These are phyloP conservation scores for Apus apus DNA, from an alignment of 2,113 vertebrate genomes.

Conservation along the genomic window DNA sequence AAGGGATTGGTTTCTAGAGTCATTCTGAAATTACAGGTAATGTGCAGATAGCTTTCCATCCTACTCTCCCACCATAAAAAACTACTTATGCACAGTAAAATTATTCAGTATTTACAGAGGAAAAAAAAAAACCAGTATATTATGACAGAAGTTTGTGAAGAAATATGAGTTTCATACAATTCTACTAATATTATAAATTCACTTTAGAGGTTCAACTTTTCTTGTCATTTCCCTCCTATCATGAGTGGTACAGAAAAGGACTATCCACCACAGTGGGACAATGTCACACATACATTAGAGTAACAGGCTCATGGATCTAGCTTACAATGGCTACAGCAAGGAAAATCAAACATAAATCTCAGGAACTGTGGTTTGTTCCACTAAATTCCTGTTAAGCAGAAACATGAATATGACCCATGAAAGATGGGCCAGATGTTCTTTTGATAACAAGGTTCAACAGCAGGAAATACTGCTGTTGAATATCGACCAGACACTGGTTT, in stretches of 20 bases:
- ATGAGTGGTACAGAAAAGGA: neutral
- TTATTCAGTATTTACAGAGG: neutral
- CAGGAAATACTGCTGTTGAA: neutral
- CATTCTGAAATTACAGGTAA: constrained; percentile 45
- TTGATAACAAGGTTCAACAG: neutral
- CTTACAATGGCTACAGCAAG: neutral
- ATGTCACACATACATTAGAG: neutral
- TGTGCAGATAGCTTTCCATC: constrained; percentile 1
- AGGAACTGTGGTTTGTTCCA: neutral
- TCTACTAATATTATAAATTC: neutral
- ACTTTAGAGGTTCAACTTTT: neutral
- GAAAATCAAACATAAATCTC: neutral
- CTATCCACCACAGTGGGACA: neutral
- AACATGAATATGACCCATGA: neutral
- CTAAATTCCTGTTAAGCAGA: neutral
- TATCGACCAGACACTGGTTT: neutral
- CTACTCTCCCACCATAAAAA: neutral
- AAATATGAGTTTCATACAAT: neutral
- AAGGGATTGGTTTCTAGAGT: constrained; percentile 37
- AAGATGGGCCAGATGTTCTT: neutral
- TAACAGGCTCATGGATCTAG: neutral
- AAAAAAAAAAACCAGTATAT: neutral
- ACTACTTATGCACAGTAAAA: neutral
- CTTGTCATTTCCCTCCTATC: neutral
- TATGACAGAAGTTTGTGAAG: neutral